Base-by-base conservation (phyloP, 2,797 vertebrate species). In the Chiroxiphia lanceolata region DNA sequence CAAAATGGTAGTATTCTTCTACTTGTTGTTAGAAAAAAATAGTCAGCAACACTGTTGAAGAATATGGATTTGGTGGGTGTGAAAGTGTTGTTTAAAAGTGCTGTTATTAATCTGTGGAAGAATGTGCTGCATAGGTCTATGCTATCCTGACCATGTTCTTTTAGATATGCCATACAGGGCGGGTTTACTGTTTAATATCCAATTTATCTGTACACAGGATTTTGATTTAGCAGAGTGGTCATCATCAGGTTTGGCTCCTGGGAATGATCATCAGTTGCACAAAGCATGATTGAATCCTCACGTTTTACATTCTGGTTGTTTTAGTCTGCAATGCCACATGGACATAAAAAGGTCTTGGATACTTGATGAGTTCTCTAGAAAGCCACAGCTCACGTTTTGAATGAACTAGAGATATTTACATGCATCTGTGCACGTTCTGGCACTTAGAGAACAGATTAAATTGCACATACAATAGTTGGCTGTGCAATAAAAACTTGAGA, bases 161-260 rank as follows among this genome's bases (percentile, higher is more conserved):
- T 69, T 47, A 68, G 19, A 23, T 74, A 22, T n/a, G 31, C 36
- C 0, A 0, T 89, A n/a, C 0, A 54, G 1, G 27, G 45, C 68
- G 7, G 6, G 15, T 60, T 86, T 74, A 72, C 44, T 71, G 38
- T 75, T 71, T 68, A 48, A 21, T 77, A 44, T 13, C 6, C 40
- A 5, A 59, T 67, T 33, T 54, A 44, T 36, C 33, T 61, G 13
- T 42, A n/a, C 23, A 29, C 13, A 26, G 6, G 33, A 67, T 65
- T 82, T 89, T 76, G 54, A 65, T 76, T 87, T 69, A 82, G 26
- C 34, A 19, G 60, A 34, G 33, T 64, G 61, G 34, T 64, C 14
- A 27, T 56, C 65, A 78, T 18, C 11, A 59, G 12, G 4, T 77
- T 59, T 40, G 21, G 10, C n/a, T 83, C 42, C 53, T 74, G 34